Base-by-base conservation (phyloP, 1,140 invertebrate species). In the Lucilia sericata region DNA sequence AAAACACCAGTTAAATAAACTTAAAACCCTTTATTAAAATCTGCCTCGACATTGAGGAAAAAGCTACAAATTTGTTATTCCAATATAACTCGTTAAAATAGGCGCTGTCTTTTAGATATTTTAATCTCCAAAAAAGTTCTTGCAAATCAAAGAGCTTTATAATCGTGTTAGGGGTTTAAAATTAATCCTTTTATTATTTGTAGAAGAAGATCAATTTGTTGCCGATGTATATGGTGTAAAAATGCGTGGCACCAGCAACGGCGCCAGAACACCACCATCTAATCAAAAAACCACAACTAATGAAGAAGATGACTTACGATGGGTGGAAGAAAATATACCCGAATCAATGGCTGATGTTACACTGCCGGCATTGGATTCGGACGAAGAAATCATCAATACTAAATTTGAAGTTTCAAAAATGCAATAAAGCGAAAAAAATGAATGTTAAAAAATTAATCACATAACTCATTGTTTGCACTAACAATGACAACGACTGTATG, bases 401-500 rank as follows among this genome's bases (percentile, higher is more conserved):
- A 96, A 96, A 91, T 97, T 97, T 92, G 96, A 98, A 93, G 94
- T 97, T 83, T 97, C 96, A 55, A 98, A 97, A 92, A 97, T 98
- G 96, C 96, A 97, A 92, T 97, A 87, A 78, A 84, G 49, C 55
- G 55, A 55, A 9, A 30, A 17, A 8, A 30, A 55, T 14, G n/a
- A 51, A 17, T 60, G 19, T 74, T 36, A 82, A 42, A 74, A 49
- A 13, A 47, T 49, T 19, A 19, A 84, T 25, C 42, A 82, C 8
- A 42, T 42, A 0, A 42, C 13, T 47, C 74, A 60, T 36, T 60
- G 75, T 36, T 36, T n/a, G 65, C 42, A 82, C 7, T 30, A 47
- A 84, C n/a, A 76, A 65, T 51, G 19, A 84, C n/a, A 76, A 65
- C 25, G 19, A 84, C 75, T 34, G 51, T 55, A 51, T 21, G 25